Evolutionary conservation across 1,140 invertebrate genomes (phyloP), one percentile per base, ranked within the genome.

Genomic region (Cotesia typhae): DNA sequence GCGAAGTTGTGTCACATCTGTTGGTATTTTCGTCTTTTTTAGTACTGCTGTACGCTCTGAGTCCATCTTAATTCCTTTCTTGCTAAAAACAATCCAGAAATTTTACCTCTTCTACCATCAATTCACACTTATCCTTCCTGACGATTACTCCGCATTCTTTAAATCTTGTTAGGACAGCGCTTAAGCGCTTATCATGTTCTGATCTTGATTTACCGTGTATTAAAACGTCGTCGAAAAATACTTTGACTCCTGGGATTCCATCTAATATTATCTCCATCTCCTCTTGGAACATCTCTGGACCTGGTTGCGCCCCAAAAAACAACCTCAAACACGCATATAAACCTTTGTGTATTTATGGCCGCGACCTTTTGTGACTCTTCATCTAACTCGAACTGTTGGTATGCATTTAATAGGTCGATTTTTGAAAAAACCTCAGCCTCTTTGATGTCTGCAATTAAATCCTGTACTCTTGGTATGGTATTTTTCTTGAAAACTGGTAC

Each of bases 401-500:
- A 69, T 1, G 67, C 67, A 9, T 69, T 52, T 51, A 28, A 51
- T 4, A 59, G 9, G 20, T 69, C 67, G 4, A 69, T 41, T 69
- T 57, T 69, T 4, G 37, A 51, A n/a, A 69, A 69, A 59, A 59
- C 2, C 20, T 57, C 57, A 36, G 52, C 67, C n/a, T 36, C 55
- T 51, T 69, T 59, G 10, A 69, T 9, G 4, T 37, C 41, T 2
- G 53, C 9, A 4, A 69, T 59, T 6, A 69, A 60, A 59, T 69
- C 67, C 14, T 53, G 37, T 2, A 69, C 37, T 6, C 53, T 55
- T 36, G 67, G 53, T 17, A 69, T 69, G 38, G 67, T 53, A 37
- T 55, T 69, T 9, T 6, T n/a, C 55, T 69, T 69, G 4, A 69
- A 14, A 4, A 69, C 12, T n/a, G 53, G 67, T 5, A 69, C 67